A percentile compares a stretch with the other conserved stretches of the same genome.
Evolutionary conservation across 1,140 invertebrate species (phyloP).

Genomic region (Danaus melanippus): DNA sequence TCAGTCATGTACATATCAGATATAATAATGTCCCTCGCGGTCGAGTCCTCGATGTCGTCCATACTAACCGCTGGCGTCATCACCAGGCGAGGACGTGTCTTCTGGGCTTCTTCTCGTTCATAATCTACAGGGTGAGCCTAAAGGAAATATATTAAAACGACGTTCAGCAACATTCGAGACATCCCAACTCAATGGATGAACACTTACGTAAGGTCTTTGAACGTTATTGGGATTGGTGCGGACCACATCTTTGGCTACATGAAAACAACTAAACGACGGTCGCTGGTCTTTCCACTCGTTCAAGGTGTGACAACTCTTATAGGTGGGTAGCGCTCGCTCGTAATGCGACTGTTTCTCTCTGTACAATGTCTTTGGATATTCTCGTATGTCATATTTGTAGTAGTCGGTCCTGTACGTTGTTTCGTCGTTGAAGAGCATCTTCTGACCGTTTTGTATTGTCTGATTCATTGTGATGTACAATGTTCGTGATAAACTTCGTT

Average conservation of each 20-base stretch:
- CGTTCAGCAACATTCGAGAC: too few relatives aligned
- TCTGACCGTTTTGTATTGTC: conserved; percentile 14
- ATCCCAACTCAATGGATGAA: conserved; percentile 3
- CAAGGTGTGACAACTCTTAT: conserved; percentile 38
- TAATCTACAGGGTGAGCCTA: conserved; percentile 32
- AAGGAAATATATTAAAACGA: too few relatives aligned
- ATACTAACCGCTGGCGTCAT: conserved; percentile 67
- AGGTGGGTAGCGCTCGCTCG: conserved; percentile 3
- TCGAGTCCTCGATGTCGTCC: conserved; percentile 60
- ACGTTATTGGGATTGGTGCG: conserved; percentile 33
- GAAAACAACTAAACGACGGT: conserved; percentile 30
- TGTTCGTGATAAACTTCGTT: too few relatives aligned
- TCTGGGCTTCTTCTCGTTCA: conserved; percentile 39
- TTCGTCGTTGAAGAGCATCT: conserved; percentile 38
- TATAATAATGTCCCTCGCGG: conserved; percentile 32
- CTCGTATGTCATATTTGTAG: conserved; percentile 18
- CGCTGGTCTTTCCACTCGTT: conserved; percentile 20
- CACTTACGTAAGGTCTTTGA: conserved; percentile 34
- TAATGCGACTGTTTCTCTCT: conserved; percentile 14
- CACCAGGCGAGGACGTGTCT: conserved; percentile 59
- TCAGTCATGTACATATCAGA: conserved; percentile 43
- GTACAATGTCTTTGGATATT: conserved; percentile 23
- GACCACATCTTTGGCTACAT: conserved; percentile 29
- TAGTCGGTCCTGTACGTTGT: conserved; percentile 37
- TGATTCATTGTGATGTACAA: background rate